A percentile compares a stretch with the other conserved stretches of the same genome.
These are phyloP conservation scores for Erynnis tages DNA, from an alignment of 2,888 invertebrate genomes.

Conservation along the genomic window DNA sequence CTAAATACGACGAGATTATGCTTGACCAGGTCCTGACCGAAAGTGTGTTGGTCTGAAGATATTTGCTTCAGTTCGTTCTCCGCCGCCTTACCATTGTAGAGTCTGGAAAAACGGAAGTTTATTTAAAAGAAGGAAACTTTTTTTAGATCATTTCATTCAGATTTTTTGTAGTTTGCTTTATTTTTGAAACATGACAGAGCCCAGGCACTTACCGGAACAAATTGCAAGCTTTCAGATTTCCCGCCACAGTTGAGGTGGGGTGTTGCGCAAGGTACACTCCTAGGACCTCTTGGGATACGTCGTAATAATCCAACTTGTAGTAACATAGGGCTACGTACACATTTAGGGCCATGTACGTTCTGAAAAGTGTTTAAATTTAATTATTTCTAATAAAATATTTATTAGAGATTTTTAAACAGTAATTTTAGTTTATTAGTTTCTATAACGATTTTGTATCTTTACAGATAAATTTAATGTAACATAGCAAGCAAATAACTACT, in stretches of 20 bases:
- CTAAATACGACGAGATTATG: conserved; percentile 98
- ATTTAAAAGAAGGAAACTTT: too few relatives aligned
- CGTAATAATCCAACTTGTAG: conserved; percentile 99
- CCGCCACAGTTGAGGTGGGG: conserved; percentile 96
- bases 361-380: conserved; percentile 55
- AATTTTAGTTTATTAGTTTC: too few relatives aligned
- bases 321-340: conserved; percentile 98
- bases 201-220: conserved; percentile 70
- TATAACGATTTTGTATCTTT: too few relatives aligned
- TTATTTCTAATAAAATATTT: too few relatives aligned
- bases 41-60: conserved; percentile 87
- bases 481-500: too few relatives aligned
- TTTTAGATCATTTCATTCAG: too few relatives aligned
- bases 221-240: conserved; percentile 93
- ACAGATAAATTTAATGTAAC: too few relatives aligned
- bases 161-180: too few relatives aligned
- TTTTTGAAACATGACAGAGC: too few relatives aligned
- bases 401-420: too few relatives aligned
- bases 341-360: conserved; percentile 95
- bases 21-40: conserved; percentile 94
- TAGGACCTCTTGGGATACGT: conserved; percentile 98
- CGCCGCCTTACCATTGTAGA: conserved; percentile 97
- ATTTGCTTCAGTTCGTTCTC: conserved; percentile 94
- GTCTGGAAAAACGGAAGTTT: conserved; percentile 61
- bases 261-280: conserved; percentile 95